phyloP scores from a whole-genome alignment of 2,888 invertebrate genomes.

The Tachystola acroxantha region DNA sequence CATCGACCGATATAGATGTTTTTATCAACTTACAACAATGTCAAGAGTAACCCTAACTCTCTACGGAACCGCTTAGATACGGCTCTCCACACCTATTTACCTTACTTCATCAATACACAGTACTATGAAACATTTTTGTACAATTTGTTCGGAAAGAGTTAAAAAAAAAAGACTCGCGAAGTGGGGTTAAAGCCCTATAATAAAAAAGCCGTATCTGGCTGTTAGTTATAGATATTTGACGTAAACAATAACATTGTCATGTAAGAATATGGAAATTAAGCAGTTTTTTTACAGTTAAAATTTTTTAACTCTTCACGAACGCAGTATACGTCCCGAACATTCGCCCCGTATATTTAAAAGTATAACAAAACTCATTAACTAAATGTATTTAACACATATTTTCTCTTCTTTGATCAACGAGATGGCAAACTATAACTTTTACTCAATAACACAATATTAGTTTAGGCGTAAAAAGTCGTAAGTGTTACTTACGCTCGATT shows the following conservation, averaged over 20 bases:
- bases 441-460: slow-evolving; percentile 67
- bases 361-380: slow-evolving; percentile 72
- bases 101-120: slow-evolving; percentile 67
- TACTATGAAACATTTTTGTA: slow-evolving; percentile 72
- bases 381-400: slow-evolving; percentile 67
- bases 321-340: slow-evolving; percentile 31
- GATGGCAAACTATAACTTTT: slow-evolving; percentile 72
- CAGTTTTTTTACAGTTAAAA: no score
- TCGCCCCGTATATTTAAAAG: slow-evolving; percentile 54
- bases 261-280: neutral
- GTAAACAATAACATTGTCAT: neutral
- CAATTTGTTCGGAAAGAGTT: slow-evolving; percentile 23
- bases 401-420: slow-evolving; percentile 69
- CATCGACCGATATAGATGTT: slow-evolving; percentile 53
- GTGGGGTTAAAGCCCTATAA: no score
- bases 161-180: neutral
- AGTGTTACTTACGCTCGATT: slow-evolving; percentile 38
- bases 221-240: no score
- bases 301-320: neutral
- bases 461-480: slow-evolving; percentile 49
- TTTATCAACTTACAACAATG: slow-evolving; percentile 62
- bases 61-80: slow-evolving; percentile 31
- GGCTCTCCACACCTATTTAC: slow-evolving; percentile 53
- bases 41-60: slow-evolving; percentile 51
- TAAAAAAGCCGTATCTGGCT: no score